phyloP scores from a whole-genome alignment of 2,888 invertebrate genomes.

The Ormyrus thymus region DNA sequence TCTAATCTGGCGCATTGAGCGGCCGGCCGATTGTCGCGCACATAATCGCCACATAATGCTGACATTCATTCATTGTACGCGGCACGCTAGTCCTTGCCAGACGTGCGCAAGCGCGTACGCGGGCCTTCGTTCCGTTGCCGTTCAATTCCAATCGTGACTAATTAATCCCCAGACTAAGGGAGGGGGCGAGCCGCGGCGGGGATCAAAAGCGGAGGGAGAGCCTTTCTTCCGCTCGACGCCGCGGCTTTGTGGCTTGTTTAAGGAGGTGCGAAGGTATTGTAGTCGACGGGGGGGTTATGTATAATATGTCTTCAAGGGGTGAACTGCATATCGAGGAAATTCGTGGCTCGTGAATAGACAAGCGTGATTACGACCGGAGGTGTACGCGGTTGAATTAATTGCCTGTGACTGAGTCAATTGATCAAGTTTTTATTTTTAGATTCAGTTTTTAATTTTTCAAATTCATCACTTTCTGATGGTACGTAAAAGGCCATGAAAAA shows the following conservation, averaged over 20 bases:
- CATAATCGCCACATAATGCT: slow-evolving; percentile 70
- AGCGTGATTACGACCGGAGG: too few relatives aligned
- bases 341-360: too few relatives aligned
- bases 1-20: slow-evolving; percentile 55
- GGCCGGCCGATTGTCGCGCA: slow-evolving; percentile 63
- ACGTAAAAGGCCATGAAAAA: too few relatives aligned
- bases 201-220: slow-evolving; percentile 22
- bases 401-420: too few relatives aligned
- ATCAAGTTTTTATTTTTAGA: too few relatives aligned
- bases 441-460: too few relatives aligned
- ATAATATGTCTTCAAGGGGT: not conserved
- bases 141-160: slow-evolving; percentile 64
- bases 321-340: too few relatives aligned
- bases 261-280: slow-evolving; percentile 5
- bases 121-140: slow-evolving; percentile 57
- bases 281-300: slow-evolving; percentile 5
- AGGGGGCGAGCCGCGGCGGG: slow-evolving; percentile 18
- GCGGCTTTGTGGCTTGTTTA: slow-evolving; percentile 9
- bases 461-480: too few relatives aligned
- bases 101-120: slow-evolving; percentile 69
- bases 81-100: slow-evolving; percentile 67
- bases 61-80: slow-evolving; percentile 64
- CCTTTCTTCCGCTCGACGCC: slow-evolving; percentile 18
- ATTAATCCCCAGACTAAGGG: slow-evolving; percentile 65
- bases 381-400: too few relatives aligned